These are phyloP conservation scores for Podarcis cretensis DNA, from an alignment of 2,113 vertebrate species.

Conservation along the genomic window DNA sequence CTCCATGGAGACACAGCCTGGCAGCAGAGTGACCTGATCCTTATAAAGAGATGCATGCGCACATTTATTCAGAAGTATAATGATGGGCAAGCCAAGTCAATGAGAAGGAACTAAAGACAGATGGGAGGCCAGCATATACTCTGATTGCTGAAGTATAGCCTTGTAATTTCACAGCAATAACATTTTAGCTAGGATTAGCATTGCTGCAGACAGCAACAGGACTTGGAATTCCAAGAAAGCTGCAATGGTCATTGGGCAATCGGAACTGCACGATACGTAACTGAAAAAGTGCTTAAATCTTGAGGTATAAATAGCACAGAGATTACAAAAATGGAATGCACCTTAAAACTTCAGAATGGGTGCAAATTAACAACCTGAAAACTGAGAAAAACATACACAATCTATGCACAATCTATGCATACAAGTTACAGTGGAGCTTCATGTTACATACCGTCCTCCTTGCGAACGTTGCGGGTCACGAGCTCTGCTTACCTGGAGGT, in stretches of 20 bases:
- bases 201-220: not conserved
- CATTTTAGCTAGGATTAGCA: not conserved
- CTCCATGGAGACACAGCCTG: not conserved
- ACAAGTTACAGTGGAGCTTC: too few species aligned
- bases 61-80: not conserved
- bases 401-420: too few species aligned
- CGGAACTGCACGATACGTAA: not conserved
- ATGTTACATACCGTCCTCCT: too few species aligned
- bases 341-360: not conserved
- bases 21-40: not conserved
- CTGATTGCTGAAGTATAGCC: not conserved
- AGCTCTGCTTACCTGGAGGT: too few species aligned
- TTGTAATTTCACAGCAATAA: too few species aligned
- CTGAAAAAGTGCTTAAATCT: not conserved
- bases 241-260: not conserved
- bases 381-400: not conserved
- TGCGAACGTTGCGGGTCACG: too few species aligned
- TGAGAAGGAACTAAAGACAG: not conserved
- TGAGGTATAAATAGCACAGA: not conserved
- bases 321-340: not conserved
- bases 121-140: not conserved
- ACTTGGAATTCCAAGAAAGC: not conserved
- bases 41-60: not conserved
- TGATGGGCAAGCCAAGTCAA: not conserved
- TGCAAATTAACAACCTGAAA: not conserved